Evolutionary conservation across 2,113 vertebrate species (phyloP), one percentile per base, ranked within the genome.

Genomic region (Chamaetylas fuelleborni): DNA sequence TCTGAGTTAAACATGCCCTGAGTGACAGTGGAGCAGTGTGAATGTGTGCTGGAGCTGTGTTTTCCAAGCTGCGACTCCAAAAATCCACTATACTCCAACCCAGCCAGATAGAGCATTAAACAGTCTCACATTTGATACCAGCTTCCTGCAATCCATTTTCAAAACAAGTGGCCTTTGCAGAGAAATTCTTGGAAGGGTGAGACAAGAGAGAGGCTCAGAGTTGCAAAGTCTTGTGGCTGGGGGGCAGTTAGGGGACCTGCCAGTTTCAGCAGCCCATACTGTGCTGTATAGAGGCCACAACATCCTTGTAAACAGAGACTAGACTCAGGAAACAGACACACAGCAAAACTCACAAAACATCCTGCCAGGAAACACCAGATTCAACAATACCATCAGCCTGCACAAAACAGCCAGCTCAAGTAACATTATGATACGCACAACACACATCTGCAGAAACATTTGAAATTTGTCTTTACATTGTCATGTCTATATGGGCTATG

Each of bases 261-360:
- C 78, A 87, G 73, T 81, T 50, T 84, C 65, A 87, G 87, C 81
- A 85, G 69, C 73, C 62, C 50, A 57, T 58, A 69, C 57, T 79
- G 79, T 26, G 38, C 71, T 83, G 50, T 80, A 80, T 5, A 88
- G 90, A 91, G 95, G 96, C 96, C 96, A 96, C 97, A 95, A 86
- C 94, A 95, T 95, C 95, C 96, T 92, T 96, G 97, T 98, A 97
- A 96, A 96, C 91, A 96, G 91, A 96, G 93, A 70, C 93, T 83
- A 79, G 93, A 78, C 92, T 97, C 97, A 98, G 98, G 98, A 98
- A 98, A 97, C 97, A 93, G 93, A 94, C 90, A 78, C 97, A 97
- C 97, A 98, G 97, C 97, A 96, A 97, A 98, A 97, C 95, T 96
- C 97, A 97, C 96, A 96, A 98, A 98, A 98, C 98, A 98, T 98